Evolutionary conservation across 2,888 invertebrate genomes (phyloP).

Genomic region (Ormyrus rosae): DNA sequence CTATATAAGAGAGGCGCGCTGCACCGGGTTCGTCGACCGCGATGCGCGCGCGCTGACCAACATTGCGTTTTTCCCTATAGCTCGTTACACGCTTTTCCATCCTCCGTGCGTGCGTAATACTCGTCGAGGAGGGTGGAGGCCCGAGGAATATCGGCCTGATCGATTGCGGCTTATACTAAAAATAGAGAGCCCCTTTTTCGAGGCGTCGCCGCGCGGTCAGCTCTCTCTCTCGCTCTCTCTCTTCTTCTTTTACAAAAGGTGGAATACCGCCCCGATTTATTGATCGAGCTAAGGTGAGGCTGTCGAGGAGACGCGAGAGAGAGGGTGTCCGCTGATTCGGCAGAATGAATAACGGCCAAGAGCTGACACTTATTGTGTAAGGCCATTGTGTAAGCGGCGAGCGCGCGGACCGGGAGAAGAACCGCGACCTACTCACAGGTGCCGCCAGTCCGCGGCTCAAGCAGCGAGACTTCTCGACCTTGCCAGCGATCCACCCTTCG

Average conservation of each 20-base stretch:
- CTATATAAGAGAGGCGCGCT: background rate
- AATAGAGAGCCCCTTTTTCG: slow-evolving; percentile 5
- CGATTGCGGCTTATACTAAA: background rate
- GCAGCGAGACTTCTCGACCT: too few species aligned
- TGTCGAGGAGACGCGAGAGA: too few species aligned
- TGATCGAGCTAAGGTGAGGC: background rate
- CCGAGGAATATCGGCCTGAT: background rate
- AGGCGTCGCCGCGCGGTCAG: slow-evolving; percentile 3
- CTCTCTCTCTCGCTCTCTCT: too few species aligned
- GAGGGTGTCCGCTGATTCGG: background rate
- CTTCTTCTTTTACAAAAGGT: background rate
- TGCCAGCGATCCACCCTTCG: too few species aligned
- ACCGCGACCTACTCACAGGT: too few species aligned
- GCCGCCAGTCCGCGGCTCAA: too few species aligned
- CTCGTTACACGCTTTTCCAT: background rate
- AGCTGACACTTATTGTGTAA: too few species aligned
- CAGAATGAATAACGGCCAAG: background rate
- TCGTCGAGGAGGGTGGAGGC: too few species aligned
- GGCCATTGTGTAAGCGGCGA: too few species aligned
- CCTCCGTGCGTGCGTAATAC: too few species aligned
- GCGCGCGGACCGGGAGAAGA: too few species aligned
- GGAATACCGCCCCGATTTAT: background rate
- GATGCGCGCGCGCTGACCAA: slow-evolving; percentile 24
- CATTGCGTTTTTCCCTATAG: background rate
- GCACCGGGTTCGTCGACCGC: slow-evolving; percentile 25